These are phyloP conservation scores for Galagoides demidoff DNA, from an alignment of 2,797 vertebrate species.

Conservation along the genomic window DNA sequence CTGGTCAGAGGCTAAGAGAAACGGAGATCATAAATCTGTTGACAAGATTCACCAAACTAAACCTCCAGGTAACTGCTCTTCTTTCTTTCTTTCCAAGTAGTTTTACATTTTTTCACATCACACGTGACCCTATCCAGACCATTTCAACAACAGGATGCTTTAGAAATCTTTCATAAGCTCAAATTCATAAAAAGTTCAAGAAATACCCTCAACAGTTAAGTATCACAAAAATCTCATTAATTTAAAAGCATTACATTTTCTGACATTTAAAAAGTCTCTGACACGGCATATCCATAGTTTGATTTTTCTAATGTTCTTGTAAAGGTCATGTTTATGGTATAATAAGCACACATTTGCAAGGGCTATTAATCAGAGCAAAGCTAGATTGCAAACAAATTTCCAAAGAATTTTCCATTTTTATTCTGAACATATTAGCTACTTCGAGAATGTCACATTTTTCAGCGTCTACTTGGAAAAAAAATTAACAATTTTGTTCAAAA, in stretches of 20 bases:
- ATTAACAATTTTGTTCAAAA: slow-evolving; percentile 75
- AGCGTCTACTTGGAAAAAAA: slow-evolving; percentile 72
- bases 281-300: slow-evolving; percentile 80
- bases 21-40: slow-evolving; percentile 12
- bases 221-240: slow-evolving; percentile 78
- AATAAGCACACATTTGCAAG: slow-evolving; percentile 86
- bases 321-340: slow-evolving; percentile 88
- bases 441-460: slow-evolving; percentile 79
- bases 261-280: slow-evolving; percentile 86
- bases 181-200: slow-evolving; percentile 2
- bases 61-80: not conserved
- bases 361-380: slow-evolving; percentile 85
- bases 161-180: slow-evolving; percentile 6
- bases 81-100: not conserved
- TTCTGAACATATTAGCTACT: slow-evolving; percentile 74
- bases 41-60: not conserved
- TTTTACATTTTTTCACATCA: slow-evolving; percentile 4
- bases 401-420: slow-evolving; percentile 76
- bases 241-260: slow-evolving; percentile 82
- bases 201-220: slow-evolving; percentile 64
- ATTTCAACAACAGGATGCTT: not conserved
- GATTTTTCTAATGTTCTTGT: slow-evolving; percentile 84
- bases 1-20: slow-evolving; percentile 2
- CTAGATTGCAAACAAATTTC: slow-evolving; percentile 81
- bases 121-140: not conserved